Evolutionary conservation across 1,140 invertebrate species (phyloP), one percentile per base, ranked within the genome.

Genomic region (Ditylenchus dipsaci): DNA sequence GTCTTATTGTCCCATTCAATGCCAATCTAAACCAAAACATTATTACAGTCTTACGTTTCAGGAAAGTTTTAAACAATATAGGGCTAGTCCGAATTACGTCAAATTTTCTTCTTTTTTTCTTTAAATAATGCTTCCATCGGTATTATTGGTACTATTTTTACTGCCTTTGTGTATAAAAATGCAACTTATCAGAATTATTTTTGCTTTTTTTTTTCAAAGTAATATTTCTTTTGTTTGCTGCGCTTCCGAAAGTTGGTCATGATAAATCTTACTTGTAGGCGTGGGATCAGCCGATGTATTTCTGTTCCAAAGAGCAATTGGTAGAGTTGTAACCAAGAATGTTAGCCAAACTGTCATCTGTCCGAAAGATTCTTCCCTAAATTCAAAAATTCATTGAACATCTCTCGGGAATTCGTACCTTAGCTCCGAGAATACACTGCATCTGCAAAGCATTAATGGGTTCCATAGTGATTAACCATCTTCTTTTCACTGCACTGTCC

Each of bases 381-480:
- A 72, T 53, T 19, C 3, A 53, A 5, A 7, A 29, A 17, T 17
- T 58, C 7, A 1, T 9, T 42, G 9, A 58, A 58, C n/a, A 19
- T 0, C 33, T 13, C 43, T 45, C 11, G 3, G 23, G 49, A 3
- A 7, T 3, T 26, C 56, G 1, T 58, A 74, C 73, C 27, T 79
- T 80, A 7, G 77, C 74, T 13, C 76, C 76, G n/a, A 77, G 57
- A 53, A 75, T 79, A 27, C 73, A 49, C 13, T 49, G 29, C 30
- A 79, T 77, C 43, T 72, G 67, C 38, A 77, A 26, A 11, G 76
- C 77, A 45, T 72, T 74, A 59, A 77, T 71, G 15, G 77, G 76
- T 53, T 77, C 77, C 76, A 77, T 77, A 8, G 79, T 49, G n/a
- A 77, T 79, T 1, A 77, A 75, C 76, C 76, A 77, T 59, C 76